phyloP scores from a whole-genome alignment of 37 sponge, comb jelly and placozoan genomes.

The Theonella swinhoei region DNA sequence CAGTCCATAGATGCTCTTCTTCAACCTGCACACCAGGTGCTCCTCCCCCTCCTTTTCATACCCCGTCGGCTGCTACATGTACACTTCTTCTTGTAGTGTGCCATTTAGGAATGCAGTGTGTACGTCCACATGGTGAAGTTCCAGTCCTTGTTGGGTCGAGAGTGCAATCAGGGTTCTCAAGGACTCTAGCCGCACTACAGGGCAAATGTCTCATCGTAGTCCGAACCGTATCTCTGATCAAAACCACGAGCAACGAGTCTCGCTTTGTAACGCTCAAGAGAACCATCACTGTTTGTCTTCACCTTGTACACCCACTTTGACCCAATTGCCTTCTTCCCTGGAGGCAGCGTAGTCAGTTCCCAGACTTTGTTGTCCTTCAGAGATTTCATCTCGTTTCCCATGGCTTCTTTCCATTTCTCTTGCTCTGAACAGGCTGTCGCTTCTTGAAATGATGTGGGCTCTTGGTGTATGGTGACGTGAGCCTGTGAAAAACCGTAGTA shows the following conservation, averaged over 20 bases:
- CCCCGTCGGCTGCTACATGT: slow-evolving; percentile 21
- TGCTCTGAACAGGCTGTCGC: slow-evolving; percentile 16
- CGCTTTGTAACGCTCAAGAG: slow-evolving; percentile 23
- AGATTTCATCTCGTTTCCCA: slow-evolving; percentile 57
- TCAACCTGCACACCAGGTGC: slow-evolving; percentile 12
- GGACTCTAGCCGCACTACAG: slow-evolving; percentile 18
- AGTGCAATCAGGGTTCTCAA: slow-evolving; percentile 21
- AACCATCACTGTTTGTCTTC: slow-evolving; percentile 22
- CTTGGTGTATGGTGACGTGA: slow-evolving; percentile 3
- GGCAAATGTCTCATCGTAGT: slow-evolving; percentile 37
- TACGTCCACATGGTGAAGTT: slow-evolving; percentile 32
- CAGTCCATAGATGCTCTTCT: slow-evolving; percentile 40
- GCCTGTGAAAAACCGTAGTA: slow-evolving; percentile 5
- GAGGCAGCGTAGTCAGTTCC: slow-evolving; percentile 30
- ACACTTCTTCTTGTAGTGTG: slow-evolving; percentile 14
- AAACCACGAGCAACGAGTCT: slow-evolving; percentile 27
- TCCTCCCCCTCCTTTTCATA: slow-evolving; percentile 3
- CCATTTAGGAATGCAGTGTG: slow-evolving; percentile 36
- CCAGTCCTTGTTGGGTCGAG: slow-evolving; percentile 9
- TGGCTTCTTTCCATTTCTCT: slow-evolving; percentile 39
- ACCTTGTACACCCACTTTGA: slow-evolving; percentile 47
- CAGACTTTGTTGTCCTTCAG: slow-evolving; percentile 50
- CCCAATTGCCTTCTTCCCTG: slow-evolving; percentile 16
- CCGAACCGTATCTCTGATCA: slow-evolving; percentile 21
- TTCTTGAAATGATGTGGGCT: slow-evolving; percentile 41